Percentiles rank a stretch among this genome's conserved stretches.
Conservation (phyloP, 2,797 vertebrate species). For the Decapterus maruadsi region DNA sequence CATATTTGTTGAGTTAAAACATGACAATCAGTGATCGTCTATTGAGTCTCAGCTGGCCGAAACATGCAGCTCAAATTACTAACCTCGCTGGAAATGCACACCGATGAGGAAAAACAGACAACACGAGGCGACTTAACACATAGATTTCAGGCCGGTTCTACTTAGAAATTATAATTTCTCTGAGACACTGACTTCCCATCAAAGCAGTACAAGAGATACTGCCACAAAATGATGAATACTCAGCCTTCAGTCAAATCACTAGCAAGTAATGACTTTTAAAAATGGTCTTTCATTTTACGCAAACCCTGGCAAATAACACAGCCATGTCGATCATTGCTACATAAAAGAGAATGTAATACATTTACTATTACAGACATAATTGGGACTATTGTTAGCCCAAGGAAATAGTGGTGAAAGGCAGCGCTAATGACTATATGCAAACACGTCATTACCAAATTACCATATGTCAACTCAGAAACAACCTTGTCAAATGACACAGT, state of each 20-base stretch:
- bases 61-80: conserved; percentile 52
- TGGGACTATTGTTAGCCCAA: conserved; percentile 83
- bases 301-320: conserved; percentile 68
- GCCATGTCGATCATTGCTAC: conserved; percentile 75
- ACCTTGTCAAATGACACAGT: conserved; percentile 82
- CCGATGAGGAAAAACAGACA: conserved; percentile 50
- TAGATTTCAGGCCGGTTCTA: conserved; percentile 30
- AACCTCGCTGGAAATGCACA: conserved; percentile 32
- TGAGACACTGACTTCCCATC: conserved; percentile 44
- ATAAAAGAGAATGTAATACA: conserved; percentile 77
- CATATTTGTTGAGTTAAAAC: conserved; percentile 16
- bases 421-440: conserved; percentile 84
- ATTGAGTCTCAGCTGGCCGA: conserved; percentile 26
- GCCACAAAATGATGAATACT: conserved; percentile 60
- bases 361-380: conserved; percentile 84
- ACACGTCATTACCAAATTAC: conserved; percentile 85
- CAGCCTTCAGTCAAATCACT: conserved; percentile 68
- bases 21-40: conserved; percentile 6
- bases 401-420: conserved; percentile 83
- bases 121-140: conserved; percentile 37
- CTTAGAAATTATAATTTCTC: conserved; percentile 54
- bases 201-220: conserved; percentile 45
- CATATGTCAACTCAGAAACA: conserved; percentile 83
- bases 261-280: conserved; percentile 62
- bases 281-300: conserved; percentile 63